phyloP scores from a whole-genome alignment of 2,113 vertebrate genomes.

The Martes martes region DNA sequence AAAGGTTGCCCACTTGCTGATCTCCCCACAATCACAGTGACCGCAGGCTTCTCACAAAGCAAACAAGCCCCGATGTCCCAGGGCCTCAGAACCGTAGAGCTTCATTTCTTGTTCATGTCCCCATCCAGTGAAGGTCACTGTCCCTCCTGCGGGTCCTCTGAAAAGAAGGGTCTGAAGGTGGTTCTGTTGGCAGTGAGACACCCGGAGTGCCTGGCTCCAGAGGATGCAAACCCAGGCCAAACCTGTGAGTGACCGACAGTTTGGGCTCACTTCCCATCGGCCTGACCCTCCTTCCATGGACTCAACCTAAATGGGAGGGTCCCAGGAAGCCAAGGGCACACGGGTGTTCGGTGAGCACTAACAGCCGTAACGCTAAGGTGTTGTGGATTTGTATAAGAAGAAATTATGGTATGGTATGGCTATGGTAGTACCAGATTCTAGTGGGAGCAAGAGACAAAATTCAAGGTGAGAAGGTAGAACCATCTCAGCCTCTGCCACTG shows the following conservation, averaged over 20 bases:
- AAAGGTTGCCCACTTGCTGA: neutral
- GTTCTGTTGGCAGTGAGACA: no score
- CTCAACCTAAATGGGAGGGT: fast-evolving
- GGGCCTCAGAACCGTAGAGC: fast-evolving
- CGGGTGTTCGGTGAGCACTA: fast-evolving
- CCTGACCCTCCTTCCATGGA: no score
- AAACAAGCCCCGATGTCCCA: neutral
- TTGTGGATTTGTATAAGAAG: neutral
- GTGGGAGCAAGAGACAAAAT: neutral
- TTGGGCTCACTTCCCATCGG: neutral
- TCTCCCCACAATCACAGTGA: neutral
- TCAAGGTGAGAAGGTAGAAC: neutral
- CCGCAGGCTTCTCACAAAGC: neutral
- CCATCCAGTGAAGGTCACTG: fast-evolving
- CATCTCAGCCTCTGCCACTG: no score
- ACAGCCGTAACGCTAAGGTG: fast-evolving
- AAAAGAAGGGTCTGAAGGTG: fast-evolving
- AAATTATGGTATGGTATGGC: no score
- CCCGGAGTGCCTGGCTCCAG: fast-evolving
- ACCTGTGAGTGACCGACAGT: no score
- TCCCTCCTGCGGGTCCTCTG: fast-evolving
- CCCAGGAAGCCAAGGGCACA: fast-evolving
- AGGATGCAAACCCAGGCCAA: neutral
- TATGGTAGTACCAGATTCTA: fast-evolving
- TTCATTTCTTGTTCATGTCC: fast-evolving